Evolutionary conservation across 23 tunicate genomes (phyloP), one percentile per base, ranked within the genome.

Genomic region (Aplidium turbinatum): DNA sequence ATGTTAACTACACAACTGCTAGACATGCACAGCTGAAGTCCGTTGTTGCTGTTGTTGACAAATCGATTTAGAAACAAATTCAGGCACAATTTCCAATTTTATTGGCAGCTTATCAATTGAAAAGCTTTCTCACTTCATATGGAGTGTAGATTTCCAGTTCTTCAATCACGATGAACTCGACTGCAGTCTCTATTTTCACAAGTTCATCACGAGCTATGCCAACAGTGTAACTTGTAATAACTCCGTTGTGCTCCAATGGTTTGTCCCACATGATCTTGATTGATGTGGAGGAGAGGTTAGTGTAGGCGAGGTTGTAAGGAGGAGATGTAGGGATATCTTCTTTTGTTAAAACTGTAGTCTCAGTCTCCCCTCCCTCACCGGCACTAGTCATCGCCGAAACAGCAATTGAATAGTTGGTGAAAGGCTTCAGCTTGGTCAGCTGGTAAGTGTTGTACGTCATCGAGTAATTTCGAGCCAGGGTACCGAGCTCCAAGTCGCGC

Each of bases 271-370:
- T 78, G 48, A 86, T 55, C 30, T 64, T 78, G 30, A 86, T 73
- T 4, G 93, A 71, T 0, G 93, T 78, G 2, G 93, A 86, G 6
- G 85, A 28, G 19, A 86, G 22, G 68, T 78, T 78, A 6, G 40
- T 35, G 45, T 77, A 78, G 7, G 68, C 7, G 56, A 86, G 30
- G 31, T 72, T 72, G 30, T 32, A 26, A 26, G 85, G 93, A 23
- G 85, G 93, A 34, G 78, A 70, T 36, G 63, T 85, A 23, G 93
- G 93, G 3, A 53, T 35, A 31, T 71, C 85, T 70, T 80, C 70
- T 4, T 23, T 46, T 26, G 85, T 80, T n/a, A 47, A 27, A 39
- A 57, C 47, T 7, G 2, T 52, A 19, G 11, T 38, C 3, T 55
- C 6, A 11, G 22, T 19, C 11, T 23, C 13, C 4, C 18, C 27